phyloP scores from a whole-genome alignment of 2,113 vertebrate species.

The Zeus faber region DNA sequence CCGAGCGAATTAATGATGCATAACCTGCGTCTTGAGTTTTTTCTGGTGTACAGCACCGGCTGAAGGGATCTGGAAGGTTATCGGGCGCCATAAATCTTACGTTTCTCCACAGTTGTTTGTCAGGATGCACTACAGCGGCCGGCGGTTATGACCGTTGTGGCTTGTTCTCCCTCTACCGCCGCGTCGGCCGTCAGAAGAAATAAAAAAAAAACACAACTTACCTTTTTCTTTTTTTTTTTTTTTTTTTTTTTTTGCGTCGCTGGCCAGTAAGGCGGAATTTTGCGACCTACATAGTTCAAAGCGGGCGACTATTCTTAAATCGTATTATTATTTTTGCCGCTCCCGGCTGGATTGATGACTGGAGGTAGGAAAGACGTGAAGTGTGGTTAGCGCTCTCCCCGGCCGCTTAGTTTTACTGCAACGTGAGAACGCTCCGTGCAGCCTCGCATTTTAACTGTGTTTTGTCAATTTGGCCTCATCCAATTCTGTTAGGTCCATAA shows the following conservation, averaged over 20 bases:
- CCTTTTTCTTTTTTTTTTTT: too few species aligned
- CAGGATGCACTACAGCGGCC: conserved; percentile 54
- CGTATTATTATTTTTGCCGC: conserved; percentile 43
- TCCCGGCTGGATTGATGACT: conserved; percentile 55
- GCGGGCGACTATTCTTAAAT: conserved; percentile 53
- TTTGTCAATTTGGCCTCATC: conserved; percentile 53
- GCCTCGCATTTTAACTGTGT: conserved; percentile 52
- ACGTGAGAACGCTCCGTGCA: conserved; percentile 40
- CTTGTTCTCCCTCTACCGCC: conserved; percentile 4
- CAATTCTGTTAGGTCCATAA: conserved; percentile 57
- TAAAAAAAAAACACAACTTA: conserved; percentile 53
- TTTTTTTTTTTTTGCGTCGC: conserved; percentile 42
- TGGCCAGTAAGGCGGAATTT: conserved; percentile 57
- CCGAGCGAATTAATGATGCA: conserved; percentile 71
- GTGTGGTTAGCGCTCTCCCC: conserved; percentile 18
- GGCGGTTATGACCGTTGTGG: conserved; percentile 48
- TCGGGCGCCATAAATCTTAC: conserved; percentile 71
- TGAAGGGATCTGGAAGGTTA: conserved; percentile 74
- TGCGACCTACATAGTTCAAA: conserved; percentile 55
- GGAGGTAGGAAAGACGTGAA: conserved; percentile 31
- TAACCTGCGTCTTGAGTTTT: conserved; percentile 61
- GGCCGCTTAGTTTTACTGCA: conserved; percentile 26
- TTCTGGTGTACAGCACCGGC: conserved; percentile 59
- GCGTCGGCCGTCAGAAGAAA: conserved; percentile 48
- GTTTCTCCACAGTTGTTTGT: conserved; percentile 59